Evolutionary conservation across 1,140 invertebrate species (phyloP).

Genomic region (Daktulosphaira vitifoliae): DNA sequence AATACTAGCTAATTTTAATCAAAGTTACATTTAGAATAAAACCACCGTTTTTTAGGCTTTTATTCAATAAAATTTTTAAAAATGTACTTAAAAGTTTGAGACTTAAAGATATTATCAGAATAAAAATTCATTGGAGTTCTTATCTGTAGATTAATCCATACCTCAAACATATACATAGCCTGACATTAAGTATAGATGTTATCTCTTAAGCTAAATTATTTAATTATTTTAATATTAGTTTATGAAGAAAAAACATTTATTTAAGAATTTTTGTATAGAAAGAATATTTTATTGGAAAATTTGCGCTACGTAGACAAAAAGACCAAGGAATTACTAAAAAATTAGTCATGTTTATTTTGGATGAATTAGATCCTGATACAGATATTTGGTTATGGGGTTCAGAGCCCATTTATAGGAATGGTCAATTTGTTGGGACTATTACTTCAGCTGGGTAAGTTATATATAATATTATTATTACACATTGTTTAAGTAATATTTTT

Average conservation of each 20-base stretch:
- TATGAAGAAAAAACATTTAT: background rate
- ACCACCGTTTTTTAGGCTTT: no score
- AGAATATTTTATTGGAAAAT: slow-evolving; percentile 64
- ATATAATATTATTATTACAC: slow-evolving; percentile 6
- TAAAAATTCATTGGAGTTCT: no score
- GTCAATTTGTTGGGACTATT: slow-evolving; percentile 61
- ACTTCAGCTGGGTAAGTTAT: slow-evolving; percentile 61
- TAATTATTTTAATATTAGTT: background rate
- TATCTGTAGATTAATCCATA: no score
- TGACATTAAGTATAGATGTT: no score
- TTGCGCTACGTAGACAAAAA: slow-evolving; percentile 60
- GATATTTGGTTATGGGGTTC: slow-evolving; percentile 75
- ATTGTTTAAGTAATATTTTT: no score
- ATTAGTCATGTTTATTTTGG: slow-evolving; percentile 63
- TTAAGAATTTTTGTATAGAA: slow-evolving; percentile 44
- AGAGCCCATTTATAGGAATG: slow-evolving; percentile 65
- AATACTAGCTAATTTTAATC: no score
- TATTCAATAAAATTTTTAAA: no score
- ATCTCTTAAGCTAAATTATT: no score
- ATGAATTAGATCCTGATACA: slow-evolving; percentile 60
- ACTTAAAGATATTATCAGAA: no score
- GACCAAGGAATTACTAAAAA: slow-evolving; percentile 57
- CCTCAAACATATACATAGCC: no score
- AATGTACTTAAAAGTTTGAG: no score
- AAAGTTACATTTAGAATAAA: no score